A percentile compares a stretch with the other conserved stretches of the same genome.
phyloP scores from a whole-genome alignment of 2,113 vertebrate species.

The Thomomys bottae region DNA sequence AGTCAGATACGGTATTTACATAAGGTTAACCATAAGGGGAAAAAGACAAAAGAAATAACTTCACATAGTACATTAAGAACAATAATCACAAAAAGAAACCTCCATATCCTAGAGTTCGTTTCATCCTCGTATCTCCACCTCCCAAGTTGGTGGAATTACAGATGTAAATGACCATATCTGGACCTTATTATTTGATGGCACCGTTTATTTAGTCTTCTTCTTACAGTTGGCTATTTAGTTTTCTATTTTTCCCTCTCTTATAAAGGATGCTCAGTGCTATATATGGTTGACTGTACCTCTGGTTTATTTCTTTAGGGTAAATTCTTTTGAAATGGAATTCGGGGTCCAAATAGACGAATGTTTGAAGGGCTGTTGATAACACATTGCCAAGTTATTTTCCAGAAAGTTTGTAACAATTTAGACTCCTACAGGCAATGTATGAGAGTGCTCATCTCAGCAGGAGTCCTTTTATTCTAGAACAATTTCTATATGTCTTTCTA shows the following conservation, averaged over 20 bases:
- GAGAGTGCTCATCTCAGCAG: neutral
- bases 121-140: too few species aligned
- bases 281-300: neutral
- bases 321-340: conserved; percentile 61
- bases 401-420: conserved; percentile 59
- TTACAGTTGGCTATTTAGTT: neutral
- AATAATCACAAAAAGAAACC: too few species aligned
- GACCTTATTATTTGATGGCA: neutral
- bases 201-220: neutral
- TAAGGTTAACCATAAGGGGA: too few species aligned
- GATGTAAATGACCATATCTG: too few species aligned
- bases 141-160: too few species aligned
- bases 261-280: neutral
- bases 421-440: conserved; percentile 21
- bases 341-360: conserved; percentile 48
- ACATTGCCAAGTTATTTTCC: conserved; percentile 43
- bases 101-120: too few species aligned
- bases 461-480: neutral
- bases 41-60: too few species aligned
- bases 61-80: too few species aligned
- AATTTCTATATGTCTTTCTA: neutral
- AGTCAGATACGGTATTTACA: too few species aligned
- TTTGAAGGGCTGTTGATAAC: conserved; percentile 46
- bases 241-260: neutral
- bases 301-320: conserved; percentile 52